Evolutionary conservation across 2,888 invertebrate genomes (phyloP).

Genomic region (Himalopsyche kuldschensis): DNA sequence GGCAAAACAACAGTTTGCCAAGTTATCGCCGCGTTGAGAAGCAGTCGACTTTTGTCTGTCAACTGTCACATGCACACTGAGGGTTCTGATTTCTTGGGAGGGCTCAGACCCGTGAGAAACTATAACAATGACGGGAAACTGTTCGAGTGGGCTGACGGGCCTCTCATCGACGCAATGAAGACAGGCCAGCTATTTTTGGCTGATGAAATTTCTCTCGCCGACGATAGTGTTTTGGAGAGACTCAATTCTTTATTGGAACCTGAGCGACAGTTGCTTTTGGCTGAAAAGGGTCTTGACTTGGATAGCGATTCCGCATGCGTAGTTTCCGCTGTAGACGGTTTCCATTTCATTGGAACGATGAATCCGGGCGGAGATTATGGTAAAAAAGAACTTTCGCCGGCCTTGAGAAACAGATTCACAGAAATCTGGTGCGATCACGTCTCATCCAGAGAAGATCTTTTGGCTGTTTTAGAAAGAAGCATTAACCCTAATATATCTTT

Average conservation of each 20-base stretch:
- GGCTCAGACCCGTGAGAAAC: constrained; percentile 83
- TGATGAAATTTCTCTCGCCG: constrained; percentile 98
- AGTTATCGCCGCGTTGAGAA: constrained; percentile 72
- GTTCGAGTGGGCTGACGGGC: constrained; percentile 98
- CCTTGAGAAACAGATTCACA: constrained; percentile 94
- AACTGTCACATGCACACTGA: constrained; percentile 99
- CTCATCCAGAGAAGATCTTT: constrained; percentile 71
- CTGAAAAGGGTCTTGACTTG: constrained; percentile 81
- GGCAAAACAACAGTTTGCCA: constrained; percentile 97
- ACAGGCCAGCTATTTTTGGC: constrained; percentile 87
- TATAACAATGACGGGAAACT: constrained; percentile 64
- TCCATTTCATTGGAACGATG: constrained; percentile 97
- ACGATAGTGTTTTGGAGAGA: constrained; percentile 96
- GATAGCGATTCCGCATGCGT: constrained; percentile 61
- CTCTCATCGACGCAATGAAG: constrained; percentile 88
- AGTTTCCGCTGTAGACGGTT: constrained; percentile 71
- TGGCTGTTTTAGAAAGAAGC: constrained; percentile 81
- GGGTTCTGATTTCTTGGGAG: constrained; percentile 96
- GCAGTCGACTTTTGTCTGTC: constrained; percentile 72
- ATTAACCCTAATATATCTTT: constrained; percentile 60
- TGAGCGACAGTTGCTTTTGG: constrained; percentile 84
- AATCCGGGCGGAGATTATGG: constrained; percentile 99
- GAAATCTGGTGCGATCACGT: constrained; percentile 96
- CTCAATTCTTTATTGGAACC: constrained; percentile 95
- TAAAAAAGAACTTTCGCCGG: constrained; percentile 98